A percentile compares a stretch with the other conserved stretches of the same genome.
phyloP scores from a whole-genome alignment of 2,888 invertebrate genomes.

The Acanthosepion esculentum region DNA sequence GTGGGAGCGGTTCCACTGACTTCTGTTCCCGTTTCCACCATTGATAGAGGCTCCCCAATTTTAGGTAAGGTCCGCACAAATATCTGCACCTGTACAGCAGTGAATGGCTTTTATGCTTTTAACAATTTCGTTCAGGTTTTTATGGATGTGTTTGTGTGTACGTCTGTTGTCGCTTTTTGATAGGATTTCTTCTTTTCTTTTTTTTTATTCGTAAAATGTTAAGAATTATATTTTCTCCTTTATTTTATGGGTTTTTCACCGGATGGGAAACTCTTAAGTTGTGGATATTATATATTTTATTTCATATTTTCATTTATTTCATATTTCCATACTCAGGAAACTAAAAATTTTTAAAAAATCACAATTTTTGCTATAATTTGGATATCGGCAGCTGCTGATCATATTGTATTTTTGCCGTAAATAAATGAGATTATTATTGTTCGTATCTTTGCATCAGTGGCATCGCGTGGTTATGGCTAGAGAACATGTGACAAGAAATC shows the following conservation, averaged over 20 bases:
- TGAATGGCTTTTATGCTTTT: not conserved
- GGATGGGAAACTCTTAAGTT: not conserved
- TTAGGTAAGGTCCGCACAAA: slow-evolving; percentile 43
- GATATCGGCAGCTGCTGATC: no score
- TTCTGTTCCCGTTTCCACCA: not conserved
- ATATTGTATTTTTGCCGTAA: no score
- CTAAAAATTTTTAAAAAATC: no score
- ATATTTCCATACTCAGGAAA: no score
- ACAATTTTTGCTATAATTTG: no score
- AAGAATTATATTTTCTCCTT: not conserved
- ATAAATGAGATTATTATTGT: no score
- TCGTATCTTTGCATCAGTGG: no score
- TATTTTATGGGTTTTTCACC: not conserved
- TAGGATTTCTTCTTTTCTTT: not conserved
- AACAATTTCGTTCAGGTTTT: not conserved
- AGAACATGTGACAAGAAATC: no score
- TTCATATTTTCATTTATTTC: no score
- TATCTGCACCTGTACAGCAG: not conserved
- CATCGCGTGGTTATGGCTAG: no score
- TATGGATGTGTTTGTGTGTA: not conserved
- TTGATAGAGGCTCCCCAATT: slow-evolving; percentile 44
- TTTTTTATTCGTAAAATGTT: not conserved
- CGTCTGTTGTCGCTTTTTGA: not conserved
- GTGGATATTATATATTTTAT: not conserved
- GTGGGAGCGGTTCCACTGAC: not conserved